phyloP scores from a whole-genome alignment of 1,140 invertebrate genomes.

The Nylanderia fulva region DNA sequence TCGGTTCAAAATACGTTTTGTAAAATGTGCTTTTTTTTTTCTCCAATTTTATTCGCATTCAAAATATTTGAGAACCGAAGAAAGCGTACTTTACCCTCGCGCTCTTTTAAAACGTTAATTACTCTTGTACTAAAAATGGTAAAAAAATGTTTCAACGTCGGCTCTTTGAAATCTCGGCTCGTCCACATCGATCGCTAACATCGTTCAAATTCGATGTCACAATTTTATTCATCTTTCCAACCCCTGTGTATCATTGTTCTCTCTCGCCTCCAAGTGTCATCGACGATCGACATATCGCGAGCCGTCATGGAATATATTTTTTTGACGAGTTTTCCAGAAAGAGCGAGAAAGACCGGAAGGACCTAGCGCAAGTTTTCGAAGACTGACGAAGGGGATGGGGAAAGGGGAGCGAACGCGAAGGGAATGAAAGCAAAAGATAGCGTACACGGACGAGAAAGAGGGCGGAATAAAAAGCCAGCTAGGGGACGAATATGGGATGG shows the following conservation, averaged over 20 bases:
- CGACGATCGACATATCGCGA: conserved; percentile 66
- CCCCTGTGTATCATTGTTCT: background rate
- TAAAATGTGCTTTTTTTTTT: no score
- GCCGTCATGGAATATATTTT: conserved; percentile 70
- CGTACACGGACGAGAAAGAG: background rate
- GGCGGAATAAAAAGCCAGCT: conserved; percentile 39
- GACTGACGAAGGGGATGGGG: conserved; percentile 57
- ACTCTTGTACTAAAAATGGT: no score
- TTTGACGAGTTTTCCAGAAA: conserved; percentile 74
- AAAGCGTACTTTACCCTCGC: background rate
- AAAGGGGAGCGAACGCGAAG: conserved; percentile 69
- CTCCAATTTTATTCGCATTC: no score
- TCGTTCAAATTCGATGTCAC: background rate
- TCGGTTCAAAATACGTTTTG: no score
- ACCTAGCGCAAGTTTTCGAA: conserved; percentile 39
- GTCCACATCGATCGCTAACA: background rate
- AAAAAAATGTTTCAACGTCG: no score
- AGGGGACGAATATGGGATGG: conserved; percentile 34
- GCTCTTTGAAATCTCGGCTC: no score
- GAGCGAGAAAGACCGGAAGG: conserved; percentile 21
- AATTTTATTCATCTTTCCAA: background rate
- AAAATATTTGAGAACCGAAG: no score
- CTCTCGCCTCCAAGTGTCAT: background rate
- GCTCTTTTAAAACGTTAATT: no score
- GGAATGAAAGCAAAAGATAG: conserved; percentile 57